A percentile compares a stretch with the other conserved stretches of the same genome.
Evolutionary conservation across 2,113 vertebrate species (phyloP).

Genomic region (Peromyscus maniculatus): DNA sequence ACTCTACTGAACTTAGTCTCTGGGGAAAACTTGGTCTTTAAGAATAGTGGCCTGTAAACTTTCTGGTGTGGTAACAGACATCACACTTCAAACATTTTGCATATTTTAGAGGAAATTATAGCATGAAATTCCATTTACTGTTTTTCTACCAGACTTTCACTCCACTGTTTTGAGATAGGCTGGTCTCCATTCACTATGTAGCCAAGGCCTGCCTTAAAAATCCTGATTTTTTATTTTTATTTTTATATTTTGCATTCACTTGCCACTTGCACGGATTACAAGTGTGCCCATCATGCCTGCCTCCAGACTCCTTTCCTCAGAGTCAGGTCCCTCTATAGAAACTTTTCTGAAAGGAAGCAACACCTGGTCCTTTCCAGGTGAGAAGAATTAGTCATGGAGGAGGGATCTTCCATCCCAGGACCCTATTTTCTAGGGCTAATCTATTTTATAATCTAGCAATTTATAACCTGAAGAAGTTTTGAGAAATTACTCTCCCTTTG

Average conservation of each 20-base stretch:
- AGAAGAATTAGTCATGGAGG: not conserved
- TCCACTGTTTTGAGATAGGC: not conserved
- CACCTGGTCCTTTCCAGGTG: not conserved
- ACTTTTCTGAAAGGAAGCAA: not conserved
- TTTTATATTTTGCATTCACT: not conserved
- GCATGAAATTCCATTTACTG: conserved; percentile 77
- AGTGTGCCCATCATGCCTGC: not conserved
- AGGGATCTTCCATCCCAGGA: accelerated
- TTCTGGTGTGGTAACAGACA: not conserved
- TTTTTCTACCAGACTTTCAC: not conserved
- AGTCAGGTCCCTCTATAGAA: not conserved
- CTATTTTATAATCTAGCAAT: not conserved
- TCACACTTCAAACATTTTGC: not conserved
- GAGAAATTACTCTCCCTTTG: conserved; percentile 25
- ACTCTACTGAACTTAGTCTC: not conserved
- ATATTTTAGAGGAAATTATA: conserved; percentile 23
- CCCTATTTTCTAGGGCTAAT: not conserved
- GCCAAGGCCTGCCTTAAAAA: not conserved
- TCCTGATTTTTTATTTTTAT: too few relatives aligned
- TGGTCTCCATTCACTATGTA: not conserved
- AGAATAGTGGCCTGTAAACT: not conserved
- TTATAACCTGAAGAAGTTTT: not conserved
- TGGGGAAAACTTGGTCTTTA: conserved; percentile 38
- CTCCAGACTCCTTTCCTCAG: not conserved
- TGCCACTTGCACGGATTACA: not conserved